Evolutionary conservation across 1,140 invertebrate genomes (phyloP).

Genomic region (Panagrolaimus sp.): DNA sequence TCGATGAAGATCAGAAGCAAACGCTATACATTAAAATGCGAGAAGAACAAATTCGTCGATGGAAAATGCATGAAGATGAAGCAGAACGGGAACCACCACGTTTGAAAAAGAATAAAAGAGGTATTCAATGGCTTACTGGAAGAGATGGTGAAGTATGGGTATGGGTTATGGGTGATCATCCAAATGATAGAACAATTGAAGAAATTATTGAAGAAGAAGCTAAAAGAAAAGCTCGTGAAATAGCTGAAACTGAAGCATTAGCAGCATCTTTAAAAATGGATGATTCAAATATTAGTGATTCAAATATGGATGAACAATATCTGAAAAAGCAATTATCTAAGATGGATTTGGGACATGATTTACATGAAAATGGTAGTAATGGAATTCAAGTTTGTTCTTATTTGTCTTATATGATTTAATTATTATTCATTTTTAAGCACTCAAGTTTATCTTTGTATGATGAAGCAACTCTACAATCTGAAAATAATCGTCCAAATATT

Average conservation of each 20-base stretch:
- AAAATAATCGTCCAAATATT: not conserved
- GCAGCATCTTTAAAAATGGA: constrained; percentile 11
- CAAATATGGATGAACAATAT: constrained; percentile 55
- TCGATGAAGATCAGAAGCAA: constrained; percentile 74
- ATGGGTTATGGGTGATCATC: constrained; percentile 63
- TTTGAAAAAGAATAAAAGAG: constrained; percentile 15
- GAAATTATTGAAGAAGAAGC: constrained; percentile 61
- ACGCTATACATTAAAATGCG: constrained; percentile 75
- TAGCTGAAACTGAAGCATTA: constrained; percentile 59
- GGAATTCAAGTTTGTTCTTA: not conserved
- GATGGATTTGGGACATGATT: constrained; percentile 21
- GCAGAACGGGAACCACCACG: constrained; percentile 21
- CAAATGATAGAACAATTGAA: constrained; percentile 60
- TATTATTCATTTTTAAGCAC: not conserved
- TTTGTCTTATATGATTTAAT: not conserved
- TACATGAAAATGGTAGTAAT: not conserved
- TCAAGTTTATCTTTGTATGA: not conserved
- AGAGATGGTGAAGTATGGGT: constrained; percentile 61
- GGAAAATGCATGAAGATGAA: constrained; percentile 61
- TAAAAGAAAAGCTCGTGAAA: constrained; percentile 52
- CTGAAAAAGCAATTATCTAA: constrained; percentile 45
- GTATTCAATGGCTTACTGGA: constrained; percentile 52
- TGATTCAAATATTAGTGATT: constrained; percentile 10
- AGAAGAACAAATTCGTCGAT: constrained; percentile 72
- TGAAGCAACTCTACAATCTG: not conserved